Evolutionary conservation across 2,888 invertebrate genomes (phyloP).

Genomic region (Campaea margaritaria): DNA sequence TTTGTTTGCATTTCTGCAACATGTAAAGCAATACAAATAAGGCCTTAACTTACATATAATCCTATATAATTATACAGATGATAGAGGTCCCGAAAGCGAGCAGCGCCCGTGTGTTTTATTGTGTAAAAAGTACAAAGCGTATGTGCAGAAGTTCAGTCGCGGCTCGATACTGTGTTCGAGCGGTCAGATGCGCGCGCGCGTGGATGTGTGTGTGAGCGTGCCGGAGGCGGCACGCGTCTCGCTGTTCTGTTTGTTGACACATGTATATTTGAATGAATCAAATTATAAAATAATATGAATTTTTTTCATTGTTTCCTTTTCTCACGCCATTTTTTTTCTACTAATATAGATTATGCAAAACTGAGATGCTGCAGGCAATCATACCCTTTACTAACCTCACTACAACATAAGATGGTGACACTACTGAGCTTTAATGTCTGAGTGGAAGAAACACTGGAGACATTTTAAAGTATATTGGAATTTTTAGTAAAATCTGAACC

Average conservation of each 20-base stretch:
- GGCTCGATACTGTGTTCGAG: constrained; percentile 65
- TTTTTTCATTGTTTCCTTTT: constrained; percentile 65
- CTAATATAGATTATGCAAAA: too few relatives aligned
- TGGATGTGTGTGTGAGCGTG: constrained; percentile 49
- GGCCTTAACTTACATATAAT: constrained; percentile 35
- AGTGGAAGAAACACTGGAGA: too few relatives aligned
- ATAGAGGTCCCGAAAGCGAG: constrained; percentile 44
- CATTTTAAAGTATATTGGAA: too few relatives aligned
- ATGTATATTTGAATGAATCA: constrained; percentile 85
- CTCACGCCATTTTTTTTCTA: background rate
- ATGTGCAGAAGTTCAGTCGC: constrained; percentile 81
- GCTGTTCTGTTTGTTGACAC: constrained; percentile 84
- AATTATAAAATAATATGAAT: constrained; percentile 85
- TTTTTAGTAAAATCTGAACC: too few relatives aligned
- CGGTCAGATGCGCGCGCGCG: constrained; percentile 49
- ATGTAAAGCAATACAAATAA: constrained; percentile 30
- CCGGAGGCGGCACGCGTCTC: constrained; percentile 71
- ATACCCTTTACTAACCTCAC: too few relatives aligned
- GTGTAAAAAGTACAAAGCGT: constrained; percentile 77
- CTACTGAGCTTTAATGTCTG: too few relatives aligned
- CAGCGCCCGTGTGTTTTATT: constrained; percentile 46
- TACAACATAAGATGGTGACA: too few relatives aligned
- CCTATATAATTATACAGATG: constrained; percentile 8
- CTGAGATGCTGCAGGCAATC: too few relatives aligned
- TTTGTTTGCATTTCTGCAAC: constrained; percentile 21